Conservation (phyloP, 2,113 vertebrate species). For the Aleadryas rufinucha region DNA sequence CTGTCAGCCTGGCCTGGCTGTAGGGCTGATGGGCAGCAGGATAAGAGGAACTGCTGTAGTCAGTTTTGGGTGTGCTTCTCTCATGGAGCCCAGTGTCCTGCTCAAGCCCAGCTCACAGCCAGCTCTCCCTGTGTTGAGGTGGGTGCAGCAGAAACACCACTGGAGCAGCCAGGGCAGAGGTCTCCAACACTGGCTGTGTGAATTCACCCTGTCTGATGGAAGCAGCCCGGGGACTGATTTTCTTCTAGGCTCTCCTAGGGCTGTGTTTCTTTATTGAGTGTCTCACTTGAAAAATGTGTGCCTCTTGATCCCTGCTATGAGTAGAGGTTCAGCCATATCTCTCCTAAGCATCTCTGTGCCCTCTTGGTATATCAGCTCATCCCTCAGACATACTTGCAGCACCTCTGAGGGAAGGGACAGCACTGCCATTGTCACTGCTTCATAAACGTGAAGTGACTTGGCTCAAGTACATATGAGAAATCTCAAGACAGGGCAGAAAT, state of each 20-base stretch:
- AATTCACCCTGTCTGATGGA: background rate
- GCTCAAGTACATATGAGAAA: background rate
- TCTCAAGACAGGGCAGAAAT: background rate
- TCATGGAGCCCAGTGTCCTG: background rate
- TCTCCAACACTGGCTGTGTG: background rate
- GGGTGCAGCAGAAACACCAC: background rate
- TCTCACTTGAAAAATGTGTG: background rate
- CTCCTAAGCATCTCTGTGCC: background rate
- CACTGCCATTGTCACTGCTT: background rate
- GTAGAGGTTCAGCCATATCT: background rate
- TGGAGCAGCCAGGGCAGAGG: background rate
- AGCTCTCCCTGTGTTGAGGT: background rate
- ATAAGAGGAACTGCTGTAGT: background rate
- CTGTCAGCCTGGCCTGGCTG: background rate
- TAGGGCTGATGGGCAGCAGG: background rate
- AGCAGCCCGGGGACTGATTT: background rate
- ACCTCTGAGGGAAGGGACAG: background rate
- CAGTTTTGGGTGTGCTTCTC: background rate
- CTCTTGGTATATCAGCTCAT: background rate
- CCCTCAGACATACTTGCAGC: background rate
- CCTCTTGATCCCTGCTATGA: background rate
- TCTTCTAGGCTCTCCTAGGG: background rate
- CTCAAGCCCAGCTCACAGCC: background rate
- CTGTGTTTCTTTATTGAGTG: background rate
- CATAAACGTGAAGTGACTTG: background rate